These are phyloP conservation scores for Rhegmatorhina hoffmannsi DNA, from an alignment of 2,113 vertebrate species.

Conservation along the genomic window DNA sequence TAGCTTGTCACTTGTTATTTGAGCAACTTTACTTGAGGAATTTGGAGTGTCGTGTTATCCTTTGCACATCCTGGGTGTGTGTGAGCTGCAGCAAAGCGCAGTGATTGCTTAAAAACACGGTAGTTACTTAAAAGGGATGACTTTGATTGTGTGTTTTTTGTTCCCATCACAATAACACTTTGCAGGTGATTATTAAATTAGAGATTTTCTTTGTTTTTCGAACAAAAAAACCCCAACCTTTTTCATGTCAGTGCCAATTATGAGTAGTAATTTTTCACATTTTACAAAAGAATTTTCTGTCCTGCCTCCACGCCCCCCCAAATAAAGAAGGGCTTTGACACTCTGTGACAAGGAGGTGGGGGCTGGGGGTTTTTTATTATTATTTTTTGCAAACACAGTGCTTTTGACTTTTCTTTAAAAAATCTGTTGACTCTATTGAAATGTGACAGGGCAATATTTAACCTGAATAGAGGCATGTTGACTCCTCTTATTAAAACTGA, in stretches of 20 bases:
- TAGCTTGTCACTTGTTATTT: slow-evolving; percentile 65
- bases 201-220: slow-evolving; percentile 96
- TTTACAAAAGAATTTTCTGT: slow-evolving; percentile 88
- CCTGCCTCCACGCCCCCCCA: slow-evolving; percentile 80
- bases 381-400: slow-evolving; percentile 89
- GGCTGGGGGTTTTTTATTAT: slow-evolving; percentile 78
- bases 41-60: slow-evolving; percentile 60
- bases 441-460: slow-evolving; percentile 96
- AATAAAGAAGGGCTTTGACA: slow-evolving; percentile 91
- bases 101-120: slow-evolving; percentile 77
- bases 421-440: slow-evolving; percentile 97
- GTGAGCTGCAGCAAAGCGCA: slow-evolving; percentile 50
- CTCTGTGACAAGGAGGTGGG: slow-evolving; percentile 88
- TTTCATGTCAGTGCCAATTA: slow-evolving; percentile 96
- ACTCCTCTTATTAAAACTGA: slow-evolving; percentile 97
- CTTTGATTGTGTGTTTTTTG: slow-evolving; percentile 89
- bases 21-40: slow-evolving; percentile 71
- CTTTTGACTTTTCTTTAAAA: slow-evolving; percentile 93
- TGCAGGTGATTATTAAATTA: slow-evolving; percentile 99
- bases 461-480: slow-evolving; percentile 96
- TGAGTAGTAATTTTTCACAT: slow-evolving; percentile 87
- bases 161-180: slow-evolving; percentile 91
- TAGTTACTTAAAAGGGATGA: slow-evolving; percentile 80
- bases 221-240: slow-evolving; percentile 81
- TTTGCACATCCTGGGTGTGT: slow-evolving; percentile 63